Evolutionary conservation across 2,888 invertebrate species (phyloP).

Genomic region (Chrysolina oricalcia): DNA sequence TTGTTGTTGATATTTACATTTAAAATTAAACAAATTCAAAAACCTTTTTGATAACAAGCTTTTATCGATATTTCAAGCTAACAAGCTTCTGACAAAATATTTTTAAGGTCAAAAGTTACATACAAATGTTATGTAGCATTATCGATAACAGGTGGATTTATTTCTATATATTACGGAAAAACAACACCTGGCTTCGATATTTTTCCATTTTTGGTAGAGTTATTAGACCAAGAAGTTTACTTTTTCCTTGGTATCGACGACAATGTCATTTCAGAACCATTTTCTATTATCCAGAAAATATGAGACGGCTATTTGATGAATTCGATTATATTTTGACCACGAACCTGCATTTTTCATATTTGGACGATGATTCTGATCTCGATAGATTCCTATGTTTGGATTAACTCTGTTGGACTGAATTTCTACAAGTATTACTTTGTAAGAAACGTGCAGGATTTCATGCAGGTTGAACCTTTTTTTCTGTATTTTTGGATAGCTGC

Average conservation of each 20-base stretch:
- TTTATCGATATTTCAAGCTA: too few species aligned
- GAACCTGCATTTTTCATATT: not conserved
- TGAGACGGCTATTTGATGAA: not conserved
- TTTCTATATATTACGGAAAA: not conserved
- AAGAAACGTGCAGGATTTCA: not conserved
- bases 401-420: not conserved
- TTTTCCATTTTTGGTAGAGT: not conserved
- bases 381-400: not conserved
- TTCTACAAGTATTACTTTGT: not conserved
- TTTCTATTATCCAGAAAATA: not conserved
- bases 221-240: not conserved
- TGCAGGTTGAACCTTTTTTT: not conserved
- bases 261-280: not conserved
- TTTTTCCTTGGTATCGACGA: not conserved
- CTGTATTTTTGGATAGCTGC: constrained; percentile 5
- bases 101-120: too few species aligned
- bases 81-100: too few species aligned
- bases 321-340: not conserved
- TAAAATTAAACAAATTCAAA: too few species aligned
- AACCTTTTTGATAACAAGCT: too few species aligned
- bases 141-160: not conserved
- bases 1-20: too few species aligned
- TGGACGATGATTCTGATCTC: not conserved
- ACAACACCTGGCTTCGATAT: not conserved
- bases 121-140: not conserved